phyloP scores from a whole-genome alignment of 2,888 invertebrate genomes.

The Drosophila trichaetosa region DNA sequence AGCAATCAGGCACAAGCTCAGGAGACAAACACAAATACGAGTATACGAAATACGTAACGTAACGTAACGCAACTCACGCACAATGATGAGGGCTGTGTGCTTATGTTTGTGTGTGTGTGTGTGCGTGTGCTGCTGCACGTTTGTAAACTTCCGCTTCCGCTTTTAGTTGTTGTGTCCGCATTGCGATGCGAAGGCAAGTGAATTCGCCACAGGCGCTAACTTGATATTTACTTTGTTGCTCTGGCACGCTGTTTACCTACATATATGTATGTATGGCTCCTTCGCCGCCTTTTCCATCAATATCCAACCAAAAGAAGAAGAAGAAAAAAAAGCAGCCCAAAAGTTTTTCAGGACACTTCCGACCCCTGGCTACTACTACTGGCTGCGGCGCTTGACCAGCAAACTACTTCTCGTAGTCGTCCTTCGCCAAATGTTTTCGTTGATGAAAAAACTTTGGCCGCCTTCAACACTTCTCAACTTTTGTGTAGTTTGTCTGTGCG shows the following conservation, averaged over 20 bases:
- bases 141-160: conserved; percentile 77
- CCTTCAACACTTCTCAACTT: conserved; percentile 79
- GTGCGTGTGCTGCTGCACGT: conserved; percentile 49
- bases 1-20: conserved; percentile 33
- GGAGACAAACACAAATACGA: conserved; percentile 28
- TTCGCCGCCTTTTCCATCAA: neutral
- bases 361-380: conserved; percentile 59
- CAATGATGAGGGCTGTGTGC: conserved; percentile 32
- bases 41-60: conserved; percentile 1
- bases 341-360: conserved; percentile 71
- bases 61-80: conserved; percentile 53
- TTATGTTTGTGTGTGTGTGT: neutral
- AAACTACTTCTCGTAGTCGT: conserved; percentile 54
- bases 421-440: conserved; percentile 72
- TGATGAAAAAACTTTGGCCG: conserved; percentile 79
- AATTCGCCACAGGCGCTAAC: conserved; percentile 74
- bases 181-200: conserved; percentile 43
- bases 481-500: conserved; percentile 63
- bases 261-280: neutral
- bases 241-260: conserved; percentile 63
- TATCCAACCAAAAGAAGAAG: conserved; percentile 15
- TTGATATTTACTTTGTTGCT: conserved; percentile 80
- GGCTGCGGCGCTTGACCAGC: conserved; percentile 72
- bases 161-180: conserved; percentile 71
- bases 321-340: conserved; percentile 9